Base-by-base conservation (phyloP, 2,888 invertebrate genomes). In the Calameuta pallipes region DNA sequence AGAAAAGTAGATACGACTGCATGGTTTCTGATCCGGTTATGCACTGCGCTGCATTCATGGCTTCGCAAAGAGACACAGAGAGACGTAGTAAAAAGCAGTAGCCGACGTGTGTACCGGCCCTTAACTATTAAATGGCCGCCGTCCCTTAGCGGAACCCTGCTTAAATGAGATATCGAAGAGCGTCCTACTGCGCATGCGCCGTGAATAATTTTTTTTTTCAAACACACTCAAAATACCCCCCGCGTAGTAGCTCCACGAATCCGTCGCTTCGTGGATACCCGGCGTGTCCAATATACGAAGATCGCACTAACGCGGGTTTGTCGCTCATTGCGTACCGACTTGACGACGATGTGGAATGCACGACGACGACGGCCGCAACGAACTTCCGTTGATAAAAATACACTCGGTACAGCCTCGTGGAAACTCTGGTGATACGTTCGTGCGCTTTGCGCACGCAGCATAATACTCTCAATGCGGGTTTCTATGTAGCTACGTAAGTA, bases 1-100 rank as follows among this genome's bases (percentile, higher is more conserved):
- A 89, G 89, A 89, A 89, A 90, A 90, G 88, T 88, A 90, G 89
- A 88, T 89, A 90, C 90, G 85, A 89, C 87, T 90, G 90, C 90
- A 91, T 90, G 91, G 91, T 91, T 91, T 91, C 91, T 91, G 89
- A 91, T 91, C 91, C 91, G 88, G 89, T 91, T 91, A 91, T 87
- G 86, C 84, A 83, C 79, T 80, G 86, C 83, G 86, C 70, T 78
- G 86, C 87, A 83, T 83, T 85, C 89, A 86, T 88, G 90, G 90
- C 90, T 89, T 89, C 89, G 83, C 84, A 83, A 84, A 87, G 85
- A 6, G 15, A 56, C 9, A 23, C 15, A 9, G 23, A 33, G 33
- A 33, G 33, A 23, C 9, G 23, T 9, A 15, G 56, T 56, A 23
- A 9, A 23, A 1, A 36, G 71, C 76, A 70, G 73, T 73, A 33